Conservation (phyloP, 1,140 invertebrate genomes). For the Bombus cullumanus region DNA sequence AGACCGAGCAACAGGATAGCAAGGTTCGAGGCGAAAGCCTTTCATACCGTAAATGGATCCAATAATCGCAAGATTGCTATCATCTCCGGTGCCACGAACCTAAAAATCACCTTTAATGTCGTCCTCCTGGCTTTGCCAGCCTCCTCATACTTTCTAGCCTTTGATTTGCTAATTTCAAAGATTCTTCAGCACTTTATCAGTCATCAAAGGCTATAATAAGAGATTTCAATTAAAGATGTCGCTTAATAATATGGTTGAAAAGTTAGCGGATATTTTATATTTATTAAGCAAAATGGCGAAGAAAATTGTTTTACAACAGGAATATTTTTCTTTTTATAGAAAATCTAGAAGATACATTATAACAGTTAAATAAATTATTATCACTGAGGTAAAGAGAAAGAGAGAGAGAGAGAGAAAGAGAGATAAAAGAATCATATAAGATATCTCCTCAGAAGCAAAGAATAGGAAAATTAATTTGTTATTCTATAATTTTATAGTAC, state of each 20-base stretch:
- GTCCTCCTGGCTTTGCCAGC: background rate
- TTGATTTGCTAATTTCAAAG: background rate
- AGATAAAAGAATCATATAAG: too few relatives aligned
- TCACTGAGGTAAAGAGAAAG: too few relatives aligned
- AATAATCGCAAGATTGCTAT: conserved; percentile 54
- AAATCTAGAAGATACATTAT: too few relatives aligned
- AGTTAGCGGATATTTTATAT: background rate
- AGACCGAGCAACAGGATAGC: background rate
- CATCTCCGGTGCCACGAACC: conserved; percentile 33
- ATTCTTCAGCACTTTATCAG: background rate
- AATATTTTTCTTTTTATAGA: background rate
- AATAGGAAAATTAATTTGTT: too few relatives aligned
- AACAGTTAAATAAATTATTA: too few relatives aligned
- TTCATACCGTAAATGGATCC: conserved; percentile 48
- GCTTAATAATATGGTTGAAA: background rate
- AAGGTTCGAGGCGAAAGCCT: conserved; percentile 22
- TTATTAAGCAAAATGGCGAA: background rate
- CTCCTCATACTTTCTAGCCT: background rate
- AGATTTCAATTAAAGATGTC: background rate
- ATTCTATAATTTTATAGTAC: too few relatives aligned
- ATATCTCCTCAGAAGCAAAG: too few relatives aligned
- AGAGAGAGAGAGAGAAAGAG: too few relatives aligned
- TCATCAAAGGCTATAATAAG: background rate
- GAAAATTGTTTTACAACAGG: background rate
- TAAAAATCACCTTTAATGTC: conserved; percentile 35